Percentiles rank a stretch among this genome's conserved stretches.
Conservation (phyloP, 2,797 vertebrate genomes). For the Notamacropus eugenii region DNA sequence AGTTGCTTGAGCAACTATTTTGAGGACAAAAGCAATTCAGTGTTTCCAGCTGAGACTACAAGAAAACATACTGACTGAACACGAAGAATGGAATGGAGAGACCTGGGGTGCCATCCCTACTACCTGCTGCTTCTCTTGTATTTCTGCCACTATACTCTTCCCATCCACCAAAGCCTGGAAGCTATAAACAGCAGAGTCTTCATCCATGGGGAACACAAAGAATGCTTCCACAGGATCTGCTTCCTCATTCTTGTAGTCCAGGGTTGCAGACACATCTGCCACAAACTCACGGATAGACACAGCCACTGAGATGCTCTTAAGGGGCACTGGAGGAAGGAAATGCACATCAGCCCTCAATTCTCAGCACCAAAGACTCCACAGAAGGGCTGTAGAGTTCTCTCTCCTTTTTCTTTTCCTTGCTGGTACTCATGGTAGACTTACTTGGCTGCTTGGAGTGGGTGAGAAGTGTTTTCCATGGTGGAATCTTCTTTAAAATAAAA, state of each 20-base stretch:
- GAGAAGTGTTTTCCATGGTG: constrained; percentile 53
- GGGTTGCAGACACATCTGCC: constrained; percentile 87
- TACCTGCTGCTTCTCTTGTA: constrained; percentile 89
- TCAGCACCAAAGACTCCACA: not conserved
- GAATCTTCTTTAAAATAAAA: constrained; percentile 27
- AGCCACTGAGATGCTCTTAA: constrained; percentile 87
- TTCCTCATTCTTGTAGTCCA: constrained; percentile 89
- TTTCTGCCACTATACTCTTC: constrained; percentile 86
- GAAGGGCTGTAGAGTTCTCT: not conserved
- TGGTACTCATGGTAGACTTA: constrained; percentile 38
- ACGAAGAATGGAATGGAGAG: not conserved
- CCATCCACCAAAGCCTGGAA: constrained; percentile 89
- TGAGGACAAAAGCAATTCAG: not conserved
- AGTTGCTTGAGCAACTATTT: too few species aligned
- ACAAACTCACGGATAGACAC: constrained; percentile 88
- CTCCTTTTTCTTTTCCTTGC: too few species aligned
- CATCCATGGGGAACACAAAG: constrained; percentile 90
- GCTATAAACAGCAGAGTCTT: constrained; percentile 85
- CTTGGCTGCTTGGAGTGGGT: constrained; percentile 28
- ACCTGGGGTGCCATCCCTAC: not conserved
- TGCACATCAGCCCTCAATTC: not conserved
- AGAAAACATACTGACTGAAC: not conserved
- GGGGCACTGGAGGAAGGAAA: constrained; percentile 84
- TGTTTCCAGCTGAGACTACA: not conserved
- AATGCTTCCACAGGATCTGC: constrained; percentile 86